These are phyloP conservation scores for Stylophora pistillata DNA, from an alignment of 64 coral and sea anemone genomes.

Conservation along the genomic window DNA sequence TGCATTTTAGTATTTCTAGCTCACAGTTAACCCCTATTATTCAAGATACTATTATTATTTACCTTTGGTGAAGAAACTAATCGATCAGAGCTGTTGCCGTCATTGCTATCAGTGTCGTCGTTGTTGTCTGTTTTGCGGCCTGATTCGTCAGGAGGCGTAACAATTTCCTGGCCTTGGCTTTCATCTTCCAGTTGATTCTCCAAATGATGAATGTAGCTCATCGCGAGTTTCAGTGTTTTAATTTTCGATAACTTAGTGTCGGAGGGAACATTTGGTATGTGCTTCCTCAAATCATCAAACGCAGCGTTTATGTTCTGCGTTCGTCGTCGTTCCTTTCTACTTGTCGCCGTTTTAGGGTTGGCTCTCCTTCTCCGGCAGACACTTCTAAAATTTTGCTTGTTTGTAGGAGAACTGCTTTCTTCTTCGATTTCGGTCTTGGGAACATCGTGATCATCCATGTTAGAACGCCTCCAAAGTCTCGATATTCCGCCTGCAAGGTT, in stretches of 20 bases:
- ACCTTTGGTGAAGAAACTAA: constrained; percentile 27
- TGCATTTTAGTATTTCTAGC: constrained; percentile 15
- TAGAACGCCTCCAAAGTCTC: not conserved
- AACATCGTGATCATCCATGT: constrained; percentile 23
- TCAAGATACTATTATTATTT: constrained; percentile 23
- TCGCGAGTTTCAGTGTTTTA: constrained; percentile 95
- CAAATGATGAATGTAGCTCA: constrained; percentile 96
- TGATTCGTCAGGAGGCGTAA: constrained; percentile 16
- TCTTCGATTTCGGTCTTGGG: constrained; percentile 1
- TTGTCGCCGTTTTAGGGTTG: constrained; percentile 73
- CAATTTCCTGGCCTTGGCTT: constrained; percentile 29
- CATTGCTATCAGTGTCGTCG: not conserved
- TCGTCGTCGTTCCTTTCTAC: constrained; percentile 83
- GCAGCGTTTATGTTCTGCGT: constrained; percentile 96
- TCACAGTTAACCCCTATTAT: not conserved
- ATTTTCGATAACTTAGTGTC: constrained; percentile 97
- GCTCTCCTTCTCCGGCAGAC: constrained; percentile 68
- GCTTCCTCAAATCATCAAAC: constrained; percentile 91
- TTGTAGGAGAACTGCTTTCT: constrained; percentile 25
- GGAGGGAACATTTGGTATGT: constrained; percentile 94
- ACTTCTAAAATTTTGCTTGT: constrained; percentile 1
- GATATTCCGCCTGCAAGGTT: not conserved
- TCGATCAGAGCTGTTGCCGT: not conserved
- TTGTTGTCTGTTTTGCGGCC: constrained; percentile 15
- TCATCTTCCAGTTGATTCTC: constrained; percentile 73